phyloP scores from a whole-genome alignment of 2,113 vertebrate species.

The Ranitomeya variabilis region DNA sequence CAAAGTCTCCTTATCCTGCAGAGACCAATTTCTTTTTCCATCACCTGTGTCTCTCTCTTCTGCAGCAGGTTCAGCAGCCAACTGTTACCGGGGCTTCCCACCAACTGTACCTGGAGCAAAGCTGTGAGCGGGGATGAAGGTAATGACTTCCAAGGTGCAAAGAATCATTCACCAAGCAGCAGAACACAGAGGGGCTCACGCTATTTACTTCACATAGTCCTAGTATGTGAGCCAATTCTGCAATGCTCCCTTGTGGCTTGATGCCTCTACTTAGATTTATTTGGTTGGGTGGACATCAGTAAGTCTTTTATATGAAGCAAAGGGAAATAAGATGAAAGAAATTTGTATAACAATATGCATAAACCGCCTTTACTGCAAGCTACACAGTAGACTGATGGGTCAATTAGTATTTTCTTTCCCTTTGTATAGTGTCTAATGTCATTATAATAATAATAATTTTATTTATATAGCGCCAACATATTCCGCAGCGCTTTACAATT shows the following conservation, averaged over 20 bases:
- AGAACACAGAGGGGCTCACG: neutral
- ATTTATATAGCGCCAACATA: too few relatives aligned
- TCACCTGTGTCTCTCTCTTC: constrained; percentile 68
- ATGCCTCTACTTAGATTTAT: constrained; percentile 2
- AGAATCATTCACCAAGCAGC: constrained; percentile 19
- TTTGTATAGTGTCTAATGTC: neutral
- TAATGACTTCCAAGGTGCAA: constrained; percentile 26
- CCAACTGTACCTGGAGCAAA: constrained; percentile 13
- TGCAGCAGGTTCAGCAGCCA: constrained; percentile 45
- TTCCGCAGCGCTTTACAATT: too few relatives aligned
- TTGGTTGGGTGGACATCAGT: constrained; percentile 9
- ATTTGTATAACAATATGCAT: neutral
- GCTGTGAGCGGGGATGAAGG: constrained; percentile 3
- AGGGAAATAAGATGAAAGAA: constrained; percentile 2
- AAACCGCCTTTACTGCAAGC: neutral
- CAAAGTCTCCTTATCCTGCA: constrained; percentile 62
- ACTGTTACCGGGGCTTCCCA: constrained; percentile 14
- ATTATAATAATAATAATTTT: too few relatives aligned
- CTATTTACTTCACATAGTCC: constrained; percentile 33
- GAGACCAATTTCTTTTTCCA: constrained; percentile 76
- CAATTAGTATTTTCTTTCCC: neutral
- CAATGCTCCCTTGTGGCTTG: neutral
- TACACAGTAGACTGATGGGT: neutral
- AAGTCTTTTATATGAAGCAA: constrained; percentile 8
- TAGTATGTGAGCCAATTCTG: neutral